A percentile compares a stretch with the other conserved stretches of the same genome.
Evolutionary conservation across 2,797 vertebrate genomes (phyloP).

Genomic region (Anas bahamensis): DNA sequence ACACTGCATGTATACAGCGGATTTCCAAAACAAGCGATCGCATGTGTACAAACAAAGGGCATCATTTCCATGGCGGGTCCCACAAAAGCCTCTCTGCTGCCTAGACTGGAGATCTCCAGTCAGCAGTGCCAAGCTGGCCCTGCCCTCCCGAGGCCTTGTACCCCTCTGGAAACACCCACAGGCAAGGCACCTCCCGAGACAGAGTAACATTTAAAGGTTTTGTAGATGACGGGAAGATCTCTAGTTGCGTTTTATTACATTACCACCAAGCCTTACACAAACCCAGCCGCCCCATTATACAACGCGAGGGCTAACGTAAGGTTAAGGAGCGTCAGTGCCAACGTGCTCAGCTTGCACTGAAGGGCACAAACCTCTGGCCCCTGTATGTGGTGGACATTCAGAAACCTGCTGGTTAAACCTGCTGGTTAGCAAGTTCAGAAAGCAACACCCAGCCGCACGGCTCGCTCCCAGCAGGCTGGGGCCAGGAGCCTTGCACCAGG

Average conservation of each 20-base stretch:
- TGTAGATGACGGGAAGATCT: not conserved
- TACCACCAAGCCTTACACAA: conserved; percentile 17
- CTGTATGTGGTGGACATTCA: rapidly evolving
- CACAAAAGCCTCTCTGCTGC: conserved; percentile 48
- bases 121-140: not conserved
- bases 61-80: conserved; percentile 55
- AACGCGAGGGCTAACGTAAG: not conserved
- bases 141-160: not conserved
- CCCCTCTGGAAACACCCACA: too few species aligned
- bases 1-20: not conserved
- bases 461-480: not conserved
- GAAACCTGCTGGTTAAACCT: not conserved
- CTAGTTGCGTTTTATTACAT: not conserved
- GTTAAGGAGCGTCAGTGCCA: not conserved
- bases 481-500: not conserved
- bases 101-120: too few species aligned
- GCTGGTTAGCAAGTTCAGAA: not conserved
- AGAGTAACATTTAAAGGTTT: not conserved
- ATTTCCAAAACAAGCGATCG: conserved; percentile 66
- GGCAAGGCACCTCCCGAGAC: not conserved
- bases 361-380: not conserved
- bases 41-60: conserved; percentile 53
- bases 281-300: not conserved
- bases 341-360: not conserved
- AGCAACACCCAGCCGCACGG: not conserved